These are phyloP conservation scores for Miichthys miiuy DNA, from an alignment of 2,797 vertebrate genomes.

Conservation along the genomic window DNA sequence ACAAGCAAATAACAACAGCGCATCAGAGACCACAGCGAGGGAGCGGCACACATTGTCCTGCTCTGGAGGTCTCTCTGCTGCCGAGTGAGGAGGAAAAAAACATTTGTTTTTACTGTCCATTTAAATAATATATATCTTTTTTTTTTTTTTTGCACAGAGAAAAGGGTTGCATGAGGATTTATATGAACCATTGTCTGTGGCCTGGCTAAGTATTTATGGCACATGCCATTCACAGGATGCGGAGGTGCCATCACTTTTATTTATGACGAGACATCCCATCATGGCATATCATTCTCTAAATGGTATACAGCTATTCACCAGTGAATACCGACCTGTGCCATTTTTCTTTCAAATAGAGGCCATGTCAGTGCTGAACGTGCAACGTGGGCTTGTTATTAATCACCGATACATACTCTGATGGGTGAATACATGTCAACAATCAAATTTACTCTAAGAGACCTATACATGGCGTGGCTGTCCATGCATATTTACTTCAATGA, in stretches of 20 bases:
- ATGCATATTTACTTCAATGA: constrained; percentile 72
- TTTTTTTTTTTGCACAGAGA: constrained; percentile 32
- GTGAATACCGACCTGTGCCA: constrained; percentile 74
- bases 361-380: constrained; percentile 73
- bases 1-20: constrained; percentile 89
- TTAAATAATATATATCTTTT: constrained; percentile 76
- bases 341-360: constrained; percentile 87
- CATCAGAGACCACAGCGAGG: constrained; percentile 66
- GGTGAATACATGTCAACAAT: constrained; percentile 81
- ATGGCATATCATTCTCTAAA: constrained; percentile 85
- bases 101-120: constrained; percentile 84
- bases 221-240: constrained; percentile 84
- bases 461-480: constrained; percentile 58
- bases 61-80: constrained; percentile 49
- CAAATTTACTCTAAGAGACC: constrained; percentile 72
- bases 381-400: constrained; percentile 80
- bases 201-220: constrained; percentile 85
- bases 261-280: constrained; percentile 86
- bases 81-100: constrained; percentile 70
- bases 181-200: constrained; percentile 75
- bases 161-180: constrained; percentile 71
- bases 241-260: constrained; percentile 84
- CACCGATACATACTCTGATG: constrained; percentile 77
- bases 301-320: constrained; percentile 82
- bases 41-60: constrained; percentile 46